phyloP scores from a whole-genome alignment of 2,888 invertebrate genomes.

The Tipula confusa region DNA sequence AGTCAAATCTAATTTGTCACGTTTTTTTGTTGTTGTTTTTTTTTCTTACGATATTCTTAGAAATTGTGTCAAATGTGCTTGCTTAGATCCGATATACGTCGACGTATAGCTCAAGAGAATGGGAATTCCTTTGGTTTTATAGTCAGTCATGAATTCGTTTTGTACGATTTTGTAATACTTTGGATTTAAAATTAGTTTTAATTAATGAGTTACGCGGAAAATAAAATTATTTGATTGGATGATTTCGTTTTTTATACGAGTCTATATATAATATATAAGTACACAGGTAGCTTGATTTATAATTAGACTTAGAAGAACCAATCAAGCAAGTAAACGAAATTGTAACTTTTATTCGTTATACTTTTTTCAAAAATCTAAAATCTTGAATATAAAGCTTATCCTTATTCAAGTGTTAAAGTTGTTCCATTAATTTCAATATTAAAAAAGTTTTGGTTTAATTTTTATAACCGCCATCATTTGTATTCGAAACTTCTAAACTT shows the following conservation, averaged over 20 bases:
- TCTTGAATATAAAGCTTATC: too few species aligned
- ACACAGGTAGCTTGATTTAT: neutral
- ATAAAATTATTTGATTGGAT: neutral
- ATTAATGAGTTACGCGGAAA: neutral
- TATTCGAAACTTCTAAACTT: too few species aligned
- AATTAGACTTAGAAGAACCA: too few species aligned
- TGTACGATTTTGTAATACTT: neutral
- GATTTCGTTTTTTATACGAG: neutral
- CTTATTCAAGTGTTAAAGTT: too few species aligned
- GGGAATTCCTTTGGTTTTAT: neutral
- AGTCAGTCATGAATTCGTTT: neutral
- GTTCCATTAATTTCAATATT: too few species aligned
- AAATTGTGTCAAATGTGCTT: conserved; percentile 1
- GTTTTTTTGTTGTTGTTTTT: neutral
- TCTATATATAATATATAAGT: too few species aligned
- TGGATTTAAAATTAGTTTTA: neutral
- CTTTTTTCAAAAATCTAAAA: too few species aligned
- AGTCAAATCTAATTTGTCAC: neutral
- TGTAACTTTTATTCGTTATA: too few species aligned
- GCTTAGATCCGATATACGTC: neutral
- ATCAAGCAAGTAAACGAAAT: too few species aligned
- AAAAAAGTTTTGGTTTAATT: too few species aligned
- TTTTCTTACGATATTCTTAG: neutral
- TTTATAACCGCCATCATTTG: too few species aligned
- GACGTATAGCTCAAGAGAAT: neutral